These are phyloP conservation scores for Odontesthes bonariensis DNA, from an alignment of 2,113 vertebrate genomes.

Conservation along the genomic window DNA sequence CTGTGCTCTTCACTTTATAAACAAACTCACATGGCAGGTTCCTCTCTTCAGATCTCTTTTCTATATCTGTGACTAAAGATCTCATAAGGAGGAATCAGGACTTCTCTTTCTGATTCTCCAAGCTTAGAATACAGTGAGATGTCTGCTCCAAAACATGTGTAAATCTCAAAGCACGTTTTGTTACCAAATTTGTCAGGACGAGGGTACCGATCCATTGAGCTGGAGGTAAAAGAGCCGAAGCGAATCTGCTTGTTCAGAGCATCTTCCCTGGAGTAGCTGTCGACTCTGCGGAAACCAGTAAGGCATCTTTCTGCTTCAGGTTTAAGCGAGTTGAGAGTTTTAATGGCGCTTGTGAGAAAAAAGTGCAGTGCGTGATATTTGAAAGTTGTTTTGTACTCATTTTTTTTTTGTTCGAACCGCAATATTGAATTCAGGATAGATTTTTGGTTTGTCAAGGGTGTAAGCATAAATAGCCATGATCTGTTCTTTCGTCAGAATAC, in stretches of 20 bases:
- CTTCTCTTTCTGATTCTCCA: slow-evolving; percentile 36
- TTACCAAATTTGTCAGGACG: slow-evolving; percentile 19
- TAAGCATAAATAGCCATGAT: slow-evolving; percentile 58
- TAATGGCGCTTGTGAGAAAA: too few species aligned
- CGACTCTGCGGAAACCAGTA: slow-evolving; percentile 28
- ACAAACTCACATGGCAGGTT: slow-evolving; percentile 49
- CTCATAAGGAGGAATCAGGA: slow-evolving; percentile 55
- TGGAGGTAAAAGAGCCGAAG: slow-evolving; percentile 61
- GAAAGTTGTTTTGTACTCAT: slow-evolving; percentile 37
- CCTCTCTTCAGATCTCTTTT: slow-evolving; percentile 7
- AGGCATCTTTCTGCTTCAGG: background rate
- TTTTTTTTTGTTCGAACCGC: slow-evolving; percentile 46
- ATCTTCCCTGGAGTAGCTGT: slow-evolving; percentile 30
- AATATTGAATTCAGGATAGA: slow-evolving; percentile 58
- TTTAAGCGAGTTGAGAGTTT: background rate
- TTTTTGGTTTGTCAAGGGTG: slow-evolving; percentile 16
- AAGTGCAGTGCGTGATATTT: slow-evolving; percentile 46
- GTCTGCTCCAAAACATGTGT: slow-evolving; percentile 43
- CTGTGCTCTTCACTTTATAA: slow-evolving; percentile 29
- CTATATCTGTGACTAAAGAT: slow-evolving; percentile 43
- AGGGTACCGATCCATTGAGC: slow-evolving; percentile 18
- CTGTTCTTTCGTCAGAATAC: slow-evolving; percentile 21
- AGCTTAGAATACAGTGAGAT: slow-evolving; percentile 40
- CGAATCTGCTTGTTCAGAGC: slow-evolving; percentile 40
- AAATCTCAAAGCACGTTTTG: slow-evolving; percentile 51